These are phyloP conservation scores for Oncorhynchus kisutch DNA, from an alignment of 2,113 vertebrate species.

Conservation along the genomic window DNA sequence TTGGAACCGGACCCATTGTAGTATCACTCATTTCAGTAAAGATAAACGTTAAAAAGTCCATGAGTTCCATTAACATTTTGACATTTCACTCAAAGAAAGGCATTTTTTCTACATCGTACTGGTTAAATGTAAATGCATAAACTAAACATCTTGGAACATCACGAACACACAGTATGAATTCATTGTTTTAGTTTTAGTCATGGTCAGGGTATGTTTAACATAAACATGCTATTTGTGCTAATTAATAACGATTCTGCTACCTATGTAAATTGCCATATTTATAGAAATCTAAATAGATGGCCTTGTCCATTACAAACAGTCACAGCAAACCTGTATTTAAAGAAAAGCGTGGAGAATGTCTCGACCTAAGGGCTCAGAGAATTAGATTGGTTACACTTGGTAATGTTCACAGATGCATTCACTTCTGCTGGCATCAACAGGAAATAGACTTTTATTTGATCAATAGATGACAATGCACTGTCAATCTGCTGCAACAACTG, in stretches of 20 bases:
- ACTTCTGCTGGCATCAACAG: neutral
- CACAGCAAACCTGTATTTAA: neutral
- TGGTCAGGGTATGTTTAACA: too few relatives aligned
- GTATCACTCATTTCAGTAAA: neutral
- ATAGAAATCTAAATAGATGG: too few relatives aligned
- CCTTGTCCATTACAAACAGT: neutral
- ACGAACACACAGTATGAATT: too few relatives aligned
- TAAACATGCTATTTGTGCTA: too few relatives aligned
- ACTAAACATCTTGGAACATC: too few relatives aligned
- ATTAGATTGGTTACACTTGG: neutral
- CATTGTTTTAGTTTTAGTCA: too few relatives aligned
- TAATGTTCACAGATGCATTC: neutral
- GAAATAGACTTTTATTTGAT: neutral
- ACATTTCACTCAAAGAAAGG: neutral
- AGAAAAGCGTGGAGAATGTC: neutral
- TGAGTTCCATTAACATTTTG: neutral
- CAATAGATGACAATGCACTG: neutral
- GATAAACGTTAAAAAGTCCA: neutral
- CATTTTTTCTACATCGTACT: neutral
- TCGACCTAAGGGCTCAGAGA: neutral
- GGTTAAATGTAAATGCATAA: too few relatives aligned
- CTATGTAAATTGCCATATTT: too few relatives aligned
- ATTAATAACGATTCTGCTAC: too few relatives aligned
- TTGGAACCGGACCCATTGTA: neutral
- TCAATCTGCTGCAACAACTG: neutral